Evolutionary conservation across 2,888 invertebrate species (phyloP).

Genomic region (Agrotis exclamationis): DNA sequence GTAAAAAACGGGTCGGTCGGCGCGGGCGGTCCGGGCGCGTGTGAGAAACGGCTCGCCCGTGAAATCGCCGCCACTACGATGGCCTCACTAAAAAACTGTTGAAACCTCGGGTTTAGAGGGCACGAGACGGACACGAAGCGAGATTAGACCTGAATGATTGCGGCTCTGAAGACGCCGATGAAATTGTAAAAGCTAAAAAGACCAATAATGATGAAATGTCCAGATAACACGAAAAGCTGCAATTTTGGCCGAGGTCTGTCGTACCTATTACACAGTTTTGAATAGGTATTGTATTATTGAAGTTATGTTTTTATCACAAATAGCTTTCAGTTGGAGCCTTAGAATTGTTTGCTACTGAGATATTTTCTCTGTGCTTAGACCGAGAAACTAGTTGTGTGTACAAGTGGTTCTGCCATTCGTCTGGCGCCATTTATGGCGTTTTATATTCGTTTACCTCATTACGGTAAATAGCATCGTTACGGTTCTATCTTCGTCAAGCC

Average conservation of each 20-base stretch:
- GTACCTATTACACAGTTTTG: not conserved
- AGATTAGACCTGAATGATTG: not conserved
- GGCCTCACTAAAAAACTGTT: constrained; percentile 55
- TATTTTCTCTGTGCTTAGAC: constrained; percentile 8
- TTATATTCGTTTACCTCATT: constrained; percentile 38
- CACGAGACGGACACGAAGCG: constrained; percentile 55
- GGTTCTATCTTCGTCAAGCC: constrained; percentile 25
- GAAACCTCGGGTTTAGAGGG: constrained; percentile 41
- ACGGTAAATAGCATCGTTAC: constrained; percentile 46
- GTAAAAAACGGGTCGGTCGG: constrained; percentile 61
- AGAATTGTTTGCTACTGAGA: not conserved
- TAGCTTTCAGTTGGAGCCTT: not conserved
- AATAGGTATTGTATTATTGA: not conserved
- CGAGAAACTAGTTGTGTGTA: not conserved
- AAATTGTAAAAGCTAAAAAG: not conserved
- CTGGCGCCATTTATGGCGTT: constrained; percentile 20
- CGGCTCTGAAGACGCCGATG: not conserved
- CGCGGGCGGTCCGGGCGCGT: constrained; percentile 70
- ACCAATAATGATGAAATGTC: constrained; percentile 3
- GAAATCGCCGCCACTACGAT: constrained; percentile 68
- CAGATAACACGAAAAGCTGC: too few relatives aligned
- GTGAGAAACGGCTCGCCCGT: constrained; percentile 69
- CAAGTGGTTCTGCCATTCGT: not conserved
- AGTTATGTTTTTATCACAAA: not conserved
- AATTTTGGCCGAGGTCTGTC: not conserved